A percentile compares a stretch with the other conserved stretches of the same genome.
Conservation (phyloP, 2,888 invertebrate genomes). For the Drosophila neonasuta region DNA sequence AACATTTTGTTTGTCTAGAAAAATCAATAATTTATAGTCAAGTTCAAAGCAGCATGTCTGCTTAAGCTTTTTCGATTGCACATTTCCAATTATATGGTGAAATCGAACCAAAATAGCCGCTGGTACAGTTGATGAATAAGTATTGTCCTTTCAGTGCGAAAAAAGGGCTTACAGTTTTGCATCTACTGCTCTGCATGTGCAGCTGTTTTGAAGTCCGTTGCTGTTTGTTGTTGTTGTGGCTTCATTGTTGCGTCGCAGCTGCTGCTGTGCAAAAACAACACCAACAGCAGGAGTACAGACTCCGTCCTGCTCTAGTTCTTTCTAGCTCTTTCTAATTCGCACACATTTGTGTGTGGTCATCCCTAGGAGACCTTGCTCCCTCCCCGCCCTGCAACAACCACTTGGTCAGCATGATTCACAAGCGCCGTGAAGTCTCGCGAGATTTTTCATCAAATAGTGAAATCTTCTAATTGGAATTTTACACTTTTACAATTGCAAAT, state of each 20-base stretch:
- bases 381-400: not conserved
- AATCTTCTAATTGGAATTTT: conserved; percentile 26
- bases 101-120: not conserved
- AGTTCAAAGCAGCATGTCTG: not conserved
- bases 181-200: conserved; percentile 47
- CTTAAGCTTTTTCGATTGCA: not conserved
- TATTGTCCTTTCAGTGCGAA: conserved; percentile 23
- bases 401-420: conserved; percentile 36
- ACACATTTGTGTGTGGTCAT: conserved; percentile 35
- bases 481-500: not conserved
- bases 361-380: conserved; percentile 9
- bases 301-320: conserved; percentile 14
- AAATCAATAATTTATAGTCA: conserved; percentile 60
- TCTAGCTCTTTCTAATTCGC: conserved; percentile 34
- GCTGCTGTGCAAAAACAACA: conserved; percentile 53
- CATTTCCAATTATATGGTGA: not conserved
- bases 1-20: conserved; percentile 50
- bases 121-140: conserved; percentile 58
- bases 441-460: conserved; percentile 8
- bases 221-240: conserved; percentile 41
- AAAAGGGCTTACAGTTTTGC: conserved; percentile 51
- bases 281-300: conserved; percentile 22
- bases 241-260: conserved; percentile 65
- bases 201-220: conserved; percentile 67
- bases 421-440: conserved; percentile 20